Base-by-base conservation (phyloP, 1,140 invertebrate genomes). In the Zaprionus capensis region DNA sequence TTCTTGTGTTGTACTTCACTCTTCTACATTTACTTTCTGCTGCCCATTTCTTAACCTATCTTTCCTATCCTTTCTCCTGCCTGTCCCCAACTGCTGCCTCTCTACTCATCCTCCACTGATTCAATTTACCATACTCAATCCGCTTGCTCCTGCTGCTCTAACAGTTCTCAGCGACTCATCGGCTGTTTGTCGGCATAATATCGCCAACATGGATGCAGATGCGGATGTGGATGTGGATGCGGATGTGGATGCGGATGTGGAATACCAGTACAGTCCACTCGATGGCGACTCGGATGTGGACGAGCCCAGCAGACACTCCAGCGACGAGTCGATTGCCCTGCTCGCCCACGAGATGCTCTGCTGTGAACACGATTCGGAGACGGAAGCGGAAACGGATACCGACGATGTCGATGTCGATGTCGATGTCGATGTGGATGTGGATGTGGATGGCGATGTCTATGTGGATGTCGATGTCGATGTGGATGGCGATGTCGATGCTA, bases 271-370 rank as follows among this genome's bases (percentile, higher is more conserved):
- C 24, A 73, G 28, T n/a, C 76, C 49, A 4, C 63, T 86, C 1
- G 38, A 31, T 2, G 62, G 53, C 6, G 79, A 86, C 9, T 82
- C 76, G n/a, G 82, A 85, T 28, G 14, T 56, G 14, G 75, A 72
- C 1, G 38, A 78, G 9, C 28, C 22, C 49, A 69, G 34, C 0
- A 14, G 7, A 17, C 41, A 56, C 0, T 70, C 28, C 4, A 71
- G 71, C 41, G 76, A 85, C 9, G 82, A 85, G 51, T 70, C 82
- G 2, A 36, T 79, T 1, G 79, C 82, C 1, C 62, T 85, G 49
- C 41, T 85, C 31, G 76, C 69, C 12, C 79, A 79, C 41, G 82
- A 85, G 46, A 85, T 86, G 7, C 76, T 72, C 34, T 84, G 82
- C 71, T 84, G 82, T 15, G 82, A 81, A 4, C 36, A 64, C 15